Percentiles rank a stretch among this genome's conserved stretches.
These are phyloP conservation scores for Cerceris rybyensis DNA, from an alignment of 2,888 invertebrate species.

Conservation along the genomic window DNA sequence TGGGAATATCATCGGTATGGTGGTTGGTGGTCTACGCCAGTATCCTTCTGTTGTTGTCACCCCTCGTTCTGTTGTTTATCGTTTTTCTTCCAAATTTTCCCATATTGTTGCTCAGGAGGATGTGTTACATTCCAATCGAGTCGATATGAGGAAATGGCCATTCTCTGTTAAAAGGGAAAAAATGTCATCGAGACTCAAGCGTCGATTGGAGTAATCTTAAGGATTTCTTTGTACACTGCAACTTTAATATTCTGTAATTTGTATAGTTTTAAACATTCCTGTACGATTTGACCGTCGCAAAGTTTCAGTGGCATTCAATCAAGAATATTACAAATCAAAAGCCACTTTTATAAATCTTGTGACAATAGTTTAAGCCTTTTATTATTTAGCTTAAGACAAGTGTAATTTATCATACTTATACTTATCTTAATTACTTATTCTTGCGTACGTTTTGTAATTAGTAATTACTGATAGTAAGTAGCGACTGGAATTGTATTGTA, in stretches of 20 bases:
- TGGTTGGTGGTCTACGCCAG: slow-evolving; percentile 86
- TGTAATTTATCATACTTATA: not conserved
- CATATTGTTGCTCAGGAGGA: slow-evolving; percentile 86
- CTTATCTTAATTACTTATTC: too few species aligned
- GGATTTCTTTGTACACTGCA: not conserved
- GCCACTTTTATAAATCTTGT: not conserved
- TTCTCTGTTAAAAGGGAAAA: not conserved
- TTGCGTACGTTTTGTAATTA: too few species aligned
- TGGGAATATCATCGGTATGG: slow-evolving; percentile 83
- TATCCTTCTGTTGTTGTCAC: slow-evolving; percentile 86
- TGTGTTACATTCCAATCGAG: slow-evolving; percentile 87
- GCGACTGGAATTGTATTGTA: not conserved
- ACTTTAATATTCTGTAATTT: too few species aligned
- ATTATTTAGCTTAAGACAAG: not conserved
- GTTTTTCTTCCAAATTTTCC: slow-evolving; percentile 88
- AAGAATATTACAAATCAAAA: not conserved
- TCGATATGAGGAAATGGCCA: slow-evolving; percentile 80
- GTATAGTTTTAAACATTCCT: too few species aligned
- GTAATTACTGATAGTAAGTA: too few species aligned
- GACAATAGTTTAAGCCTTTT: too few species aligned
- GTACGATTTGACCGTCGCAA: too few species aligned
- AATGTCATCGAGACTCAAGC: not conserved
- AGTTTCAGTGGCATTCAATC: too few species aligned
- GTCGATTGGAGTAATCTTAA: not conserved
- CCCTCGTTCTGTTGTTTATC: slow-evolving; percentile 86